Base-by-base conservation (phyloP, 30 jellyfish, hydroid and myxozoan genomes). In the Catostylus mosaicus region DNA sequence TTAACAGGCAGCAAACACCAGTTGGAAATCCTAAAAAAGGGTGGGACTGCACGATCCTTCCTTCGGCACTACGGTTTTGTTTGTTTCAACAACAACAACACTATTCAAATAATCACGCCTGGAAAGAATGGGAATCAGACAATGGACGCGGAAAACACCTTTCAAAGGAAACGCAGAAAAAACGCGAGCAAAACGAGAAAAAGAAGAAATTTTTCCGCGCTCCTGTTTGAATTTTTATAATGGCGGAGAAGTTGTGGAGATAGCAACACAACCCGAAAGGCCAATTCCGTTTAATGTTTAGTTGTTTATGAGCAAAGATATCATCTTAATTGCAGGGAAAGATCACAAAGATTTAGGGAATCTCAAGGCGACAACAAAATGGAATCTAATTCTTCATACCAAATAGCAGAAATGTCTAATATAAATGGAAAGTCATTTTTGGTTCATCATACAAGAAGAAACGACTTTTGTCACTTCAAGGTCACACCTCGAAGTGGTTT, bases 141-240 rank as follows among this genome's bases (percentile, higher is more conserved):
- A 77, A 77, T 59, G 27, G 88, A 77, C 88, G 88, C 88, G 57
- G 88, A 77, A 37, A 77, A 77, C 88, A 77, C 66, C 76, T 77
- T 24, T 30, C 3, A n/a, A 19, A 5, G 4, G 7, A 59, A n/a
- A 6, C 38, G 71, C 71, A 27, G 71, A 27, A 36, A 35, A 37
- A 14, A 43, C 78, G 88, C 88, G 46, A 12, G 78, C 72, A 52
- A 27, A 32, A 27, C 71, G 54, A 22, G 37, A 68, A 74, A 22
- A 50, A 16, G 24, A 5, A 18, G 5, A 8, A 50, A 6, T 50
- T 2, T 27, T 5, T 50, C 24, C 27, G 63, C 63, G 63, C 63
- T 50, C 2, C 14, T 8, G 63, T 9, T 50, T 50, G 63, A 50
- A 50, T 16, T 5, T 50, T 50, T 6, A 43, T 6, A 50, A 50